These are phyloP conservation scores for Metridium senile DNA, from an alignment of 92 coral and sea anemone genomes.

Conservation along the genomic window DNA sequence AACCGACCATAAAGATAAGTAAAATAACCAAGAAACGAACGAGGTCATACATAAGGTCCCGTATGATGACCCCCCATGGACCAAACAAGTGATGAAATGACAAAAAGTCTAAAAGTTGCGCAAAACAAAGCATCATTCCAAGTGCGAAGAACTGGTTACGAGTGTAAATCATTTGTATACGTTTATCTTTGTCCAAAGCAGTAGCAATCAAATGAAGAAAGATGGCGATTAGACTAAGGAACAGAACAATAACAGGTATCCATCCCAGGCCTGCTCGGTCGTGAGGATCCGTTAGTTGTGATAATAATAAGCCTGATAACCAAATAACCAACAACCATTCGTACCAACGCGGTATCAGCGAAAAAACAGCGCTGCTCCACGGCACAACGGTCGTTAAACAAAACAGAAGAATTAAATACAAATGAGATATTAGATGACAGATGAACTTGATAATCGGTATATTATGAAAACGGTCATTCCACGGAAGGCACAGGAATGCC, in stretches of 20 bases:
- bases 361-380: slow-evolving; percentile 68
- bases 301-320: slow-evolving; percentile 88
- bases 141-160: slow-evolving; percentile 91
- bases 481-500: slow-evolving; percentile 90
- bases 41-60: slow-evolving; percentile 97
- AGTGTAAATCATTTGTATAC: slow-evolving; percentile 76
- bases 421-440: slow-evolving; percentile 95
- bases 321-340: slow-evolving; percentile 88
- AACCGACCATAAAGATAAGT: slow-evolving; percentile 90
- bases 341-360: slow-evolving; percentile 86
- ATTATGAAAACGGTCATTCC: slow-evolving; percentile 92
- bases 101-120: slow-evolving; percentile 87
- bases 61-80: slow-evolving; percentile 99
- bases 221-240: slow-evolving; percentile 77
- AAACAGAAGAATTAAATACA: slow-evolving; percentile 83
- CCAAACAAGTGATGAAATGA: slow-evolving; percentile 99
- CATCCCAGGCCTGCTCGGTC: slow-evolving; percentile 97
- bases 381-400: slow-evolving; percentile 87
- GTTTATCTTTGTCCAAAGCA: slow-evolving; percentile 62
- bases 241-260: slow-evolving; percentile 88
- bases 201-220: slow-evolving; percentile 81
- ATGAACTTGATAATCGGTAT: slow-evolving; percentile 96
- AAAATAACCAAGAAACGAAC: slow-evolving; percentile 92
- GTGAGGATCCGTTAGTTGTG: slow-evolving; percentile 96
- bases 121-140: slow-evolving; percentile 95